Evolutionary conservation across 2,888 invertebrate genomes (phyloP).

Genomic region (Idaea aversata): DNA sequence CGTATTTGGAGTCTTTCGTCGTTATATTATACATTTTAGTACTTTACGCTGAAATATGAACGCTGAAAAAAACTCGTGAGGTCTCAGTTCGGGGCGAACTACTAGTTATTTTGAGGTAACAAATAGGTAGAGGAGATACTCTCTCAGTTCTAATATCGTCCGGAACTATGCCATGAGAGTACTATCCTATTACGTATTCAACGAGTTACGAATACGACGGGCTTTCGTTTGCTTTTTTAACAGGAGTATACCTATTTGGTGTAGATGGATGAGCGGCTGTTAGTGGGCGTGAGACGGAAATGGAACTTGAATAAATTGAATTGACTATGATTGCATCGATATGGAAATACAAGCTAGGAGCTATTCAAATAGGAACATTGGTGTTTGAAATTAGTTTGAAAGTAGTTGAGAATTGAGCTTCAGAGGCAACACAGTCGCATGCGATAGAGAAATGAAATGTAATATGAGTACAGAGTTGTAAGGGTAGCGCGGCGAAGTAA

Average conservation of each 20-base stretch:
- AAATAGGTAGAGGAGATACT: conserved; percentile 27
- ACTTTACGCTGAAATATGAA: too few relatives aligned
- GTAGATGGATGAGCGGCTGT: conserved; percentile 53
- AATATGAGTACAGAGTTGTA: not conserved
- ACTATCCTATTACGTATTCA: conserved; percentile 55
- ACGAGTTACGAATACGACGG: conserved; percentile 49
- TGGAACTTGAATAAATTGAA: conserved; percentile 68
- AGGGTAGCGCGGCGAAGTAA: conserved; percentile 37
- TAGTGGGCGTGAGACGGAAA: conserved; percentile 60
- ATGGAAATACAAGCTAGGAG: conserved; percentile 48
- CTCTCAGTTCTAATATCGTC: conserved; percentile 23
- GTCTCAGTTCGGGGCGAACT: too few relatives aligned
- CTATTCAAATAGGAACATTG: conserved; percentile 35
- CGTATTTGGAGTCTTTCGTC: too few relatives aligned
- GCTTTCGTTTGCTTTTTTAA: conserved; percentile 60
- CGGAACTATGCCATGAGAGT: conserved; percentile 45
- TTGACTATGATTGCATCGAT: conserved; percentile 59
- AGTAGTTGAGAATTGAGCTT: conserved; percentile 44
- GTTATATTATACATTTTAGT: too few relatives aligned
- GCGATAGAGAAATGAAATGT: not conserved
- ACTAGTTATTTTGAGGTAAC: conserved; percentile 26
- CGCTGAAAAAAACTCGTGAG: too few relatives aligned
- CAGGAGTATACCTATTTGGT: conserved; percentile 39
- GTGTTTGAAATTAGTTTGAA: conserved; percentile 33
- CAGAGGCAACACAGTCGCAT: not conserved